Evolutionary conservation across 2,113 vertebrate genomes (phyloP).

Genomic region (crab-eating macaque (Macaca fascicularis)): T2T-MFA8v1.1 NC_088384.1:73162501-73163000

Average conservation of each 20-base stretch:
- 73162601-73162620: background rate
- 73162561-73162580: background rate
- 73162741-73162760: slow-evolving; percentile 2
- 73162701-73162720: background rate
- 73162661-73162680: background rate
- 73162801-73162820: background rate
- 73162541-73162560: background rate
- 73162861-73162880: background rate
- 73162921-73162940: background rate
- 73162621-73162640: slow-evolving; percentile 2
- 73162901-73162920: background rate
- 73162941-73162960: background rate
- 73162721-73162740: background rate
- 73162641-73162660: background rate
- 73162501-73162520: background rate
- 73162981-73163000: background rate
- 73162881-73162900: background rate
- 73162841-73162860: background rate
- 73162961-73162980: background rate
- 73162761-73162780: background rate
- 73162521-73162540: background rate
- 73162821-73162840: background rate
- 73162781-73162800: background rate
- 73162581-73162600: background rate
- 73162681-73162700: background rate